Evolutionary conservation across 2,797 vertebrate species (phyloP).

Genomic region (Gymnoscopelus braueri): DNA sequence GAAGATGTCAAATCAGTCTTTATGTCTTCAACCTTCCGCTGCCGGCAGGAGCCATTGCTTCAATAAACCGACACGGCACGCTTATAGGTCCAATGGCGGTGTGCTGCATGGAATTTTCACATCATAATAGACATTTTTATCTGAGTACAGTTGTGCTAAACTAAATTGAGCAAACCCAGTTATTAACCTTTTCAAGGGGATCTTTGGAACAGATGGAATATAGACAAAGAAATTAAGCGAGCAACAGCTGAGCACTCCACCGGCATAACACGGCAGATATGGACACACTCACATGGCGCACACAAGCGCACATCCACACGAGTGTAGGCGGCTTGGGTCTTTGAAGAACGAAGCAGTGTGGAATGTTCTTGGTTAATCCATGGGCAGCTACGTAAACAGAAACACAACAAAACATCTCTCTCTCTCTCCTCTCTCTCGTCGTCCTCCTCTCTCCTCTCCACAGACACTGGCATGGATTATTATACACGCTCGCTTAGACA

Average conservation of each 20-base stretch:
- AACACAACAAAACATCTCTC: slow-evolving; percentile 32
- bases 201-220: not conserved
- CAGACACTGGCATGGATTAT: slow-evolving; percentile 13
- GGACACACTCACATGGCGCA: slow-evolving; percentile 8
- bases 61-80: not conserved
- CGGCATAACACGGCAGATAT: not conserved
- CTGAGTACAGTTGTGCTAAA: not conserved
- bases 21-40: slow-evolving; percentile 20
- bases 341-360: slow-evolving; percentile 21
- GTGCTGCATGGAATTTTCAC: not conserved
- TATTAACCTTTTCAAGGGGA: slow-evolving; percentile 23
- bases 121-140: no score
- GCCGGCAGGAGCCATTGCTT: slow-evolving; percentile 21
- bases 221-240: not conserved
- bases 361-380: slow-evolving; percentile 41
- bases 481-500: slow-evolving; percentile 8
- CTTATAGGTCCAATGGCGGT: slow-evolving; percentile 8
- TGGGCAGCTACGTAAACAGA: slow-evolving; percentile 35
- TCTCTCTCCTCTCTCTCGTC: not conserved
- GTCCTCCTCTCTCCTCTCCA: slow-evolving; percentile 2
- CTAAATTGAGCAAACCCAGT: slow-evolving; percentile 1
- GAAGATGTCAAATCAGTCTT: slow-evolving; percentile 6
- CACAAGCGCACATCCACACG: not conserved
- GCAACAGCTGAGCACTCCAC: slow-evolving; percentile 22
- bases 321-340: slow-evolving; percentile 10